phyloP scores from a whole-genome alignment of 2,113 vertebrate genomes.

The Nansenia antarctica region DNA sequence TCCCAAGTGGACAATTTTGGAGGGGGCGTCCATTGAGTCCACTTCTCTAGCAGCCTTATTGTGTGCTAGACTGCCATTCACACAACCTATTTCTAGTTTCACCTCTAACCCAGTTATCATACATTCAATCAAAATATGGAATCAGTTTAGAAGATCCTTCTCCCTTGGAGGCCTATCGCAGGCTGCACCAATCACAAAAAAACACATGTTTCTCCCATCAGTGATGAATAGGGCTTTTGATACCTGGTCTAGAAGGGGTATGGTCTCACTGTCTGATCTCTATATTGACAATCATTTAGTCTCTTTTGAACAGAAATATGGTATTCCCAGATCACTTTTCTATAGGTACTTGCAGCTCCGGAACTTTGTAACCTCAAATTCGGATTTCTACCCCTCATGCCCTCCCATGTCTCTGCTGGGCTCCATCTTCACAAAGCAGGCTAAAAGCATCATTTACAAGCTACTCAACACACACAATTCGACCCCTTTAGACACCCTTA shows the following conservation, averaged over 20 bases:
- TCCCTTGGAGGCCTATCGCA: too few relatives aligned
- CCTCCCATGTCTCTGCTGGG: too few relatives aligned
- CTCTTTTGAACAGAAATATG: conserved; percentile 15
- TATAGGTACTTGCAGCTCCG: background rate
- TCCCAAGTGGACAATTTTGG: too few relatives aligned
- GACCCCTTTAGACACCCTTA: background rate
- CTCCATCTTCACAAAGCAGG: background rate
- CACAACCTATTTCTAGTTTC: conserved; percentile 12
- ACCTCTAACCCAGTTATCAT: conserved; percentile 2
- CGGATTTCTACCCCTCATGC: too few relatives aligned
- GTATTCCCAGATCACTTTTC: conserved; percentile 7
- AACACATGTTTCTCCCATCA: background rate
- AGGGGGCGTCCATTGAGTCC: background rate
- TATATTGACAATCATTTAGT: conserved; percentile 4
- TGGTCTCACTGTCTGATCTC: conserved; percentile 11
- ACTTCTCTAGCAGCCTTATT: conserved; percentile 14
- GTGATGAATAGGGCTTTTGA: background rate
- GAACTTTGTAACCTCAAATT: too few relatives aligned
- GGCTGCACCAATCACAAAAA: too few relatives aligned
- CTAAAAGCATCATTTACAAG: background rate
- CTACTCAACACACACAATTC: background rate
- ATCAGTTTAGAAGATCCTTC: too few relatives aligned
- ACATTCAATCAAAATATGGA: conserved; percentile 17
- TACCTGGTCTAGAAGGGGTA: conserved; percentile 6
- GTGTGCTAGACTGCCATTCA: conserved; percentile 7